phyloP scores from a whole-genome alignment of 2,888 invertebrate genomes.

The Acanthoscelides obtectus region DNA sequence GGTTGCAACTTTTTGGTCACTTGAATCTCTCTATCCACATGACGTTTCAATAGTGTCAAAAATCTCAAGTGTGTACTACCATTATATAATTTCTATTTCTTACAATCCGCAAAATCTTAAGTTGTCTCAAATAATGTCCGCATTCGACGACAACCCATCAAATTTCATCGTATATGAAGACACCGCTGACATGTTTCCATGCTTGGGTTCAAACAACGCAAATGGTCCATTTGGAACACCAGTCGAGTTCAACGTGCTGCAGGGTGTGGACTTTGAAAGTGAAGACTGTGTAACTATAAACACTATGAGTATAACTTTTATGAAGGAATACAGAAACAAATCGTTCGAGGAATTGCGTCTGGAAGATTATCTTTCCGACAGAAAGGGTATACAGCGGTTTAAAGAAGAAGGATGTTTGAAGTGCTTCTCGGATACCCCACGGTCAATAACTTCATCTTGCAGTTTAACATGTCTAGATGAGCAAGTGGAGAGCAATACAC shows the following conservation, averaged over 20 bases:
- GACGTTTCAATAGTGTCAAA: neutral
- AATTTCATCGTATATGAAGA: neutral
- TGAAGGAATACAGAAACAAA: constrained; percentile 18
- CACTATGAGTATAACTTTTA: constrained; percentile 17
- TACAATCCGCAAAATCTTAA: neutral
- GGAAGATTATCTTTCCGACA: constrained; percentile 20
- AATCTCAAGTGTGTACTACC: neutral
- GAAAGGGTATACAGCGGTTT: constrained; percentile 14
- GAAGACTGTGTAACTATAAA: constrained; percentile 8
- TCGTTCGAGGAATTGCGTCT: constrained; percentile 25
- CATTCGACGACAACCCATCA: neutral
- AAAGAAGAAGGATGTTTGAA: constrained; percentile 17
- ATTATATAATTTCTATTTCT: neutral
- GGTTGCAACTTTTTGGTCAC: too few relatives aligned
- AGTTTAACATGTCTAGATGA: neutral
- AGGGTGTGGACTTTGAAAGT: constrained; percentile 13
- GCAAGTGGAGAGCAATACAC: neutral
- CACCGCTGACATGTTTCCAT: constrained; percentile 10
- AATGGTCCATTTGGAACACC: constrained; percentile 19
- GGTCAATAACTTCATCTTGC: neutral
- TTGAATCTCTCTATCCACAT: neutral
- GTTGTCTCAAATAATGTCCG: neutral
- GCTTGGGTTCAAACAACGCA: constrained; percentile 17
- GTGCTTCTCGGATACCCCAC: constrained; percentile 6
- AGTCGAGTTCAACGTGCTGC: constrained; percentile 13